These are phyloP conservation scores for Trichogramma pretiosum DNA, from an alignment of 1,140 invertebrate species.

Conservation along the genomic window DNA sequence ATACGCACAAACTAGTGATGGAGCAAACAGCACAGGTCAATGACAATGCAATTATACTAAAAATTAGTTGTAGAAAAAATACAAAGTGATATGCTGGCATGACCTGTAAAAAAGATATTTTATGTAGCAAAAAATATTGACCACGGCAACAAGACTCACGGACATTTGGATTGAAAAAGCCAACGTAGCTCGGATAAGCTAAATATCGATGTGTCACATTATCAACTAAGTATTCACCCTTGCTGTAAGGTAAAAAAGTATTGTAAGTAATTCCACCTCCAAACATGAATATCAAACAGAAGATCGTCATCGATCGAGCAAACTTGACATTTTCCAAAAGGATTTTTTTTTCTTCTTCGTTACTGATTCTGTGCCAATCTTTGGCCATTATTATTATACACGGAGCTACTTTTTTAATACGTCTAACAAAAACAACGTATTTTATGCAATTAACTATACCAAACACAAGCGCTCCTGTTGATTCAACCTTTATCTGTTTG, in stretches of 20 bases:
- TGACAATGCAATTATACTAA: constrained; percentile 22
- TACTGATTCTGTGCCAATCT: constrained; percentile 20
- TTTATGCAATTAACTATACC: neutral
- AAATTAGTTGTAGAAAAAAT: constrained; percentile 22
- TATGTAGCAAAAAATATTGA: neutral
- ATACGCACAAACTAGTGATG: constrained; percentile 25
- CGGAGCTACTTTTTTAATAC: neutral
- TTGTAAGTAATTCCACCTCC: constrained; percentile 20
- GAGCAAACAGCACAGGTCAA: constrained; percentile 24
- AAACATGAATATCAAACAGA: constrained; percentile 17
- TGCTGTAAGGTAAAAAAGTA: constrained; percentile 18
- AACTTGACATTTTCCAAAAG: constrained; percentile 16
- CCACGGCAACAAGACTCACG: too few relatives aligned
- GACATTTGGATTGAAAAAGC: constrained; percentile 21
- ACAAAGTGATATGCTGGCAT: constrained; percentile 27
- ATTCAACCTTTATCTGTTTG: neutral
- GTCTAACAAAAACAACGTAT: neutral
- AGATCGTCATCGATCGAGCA: constrained; percentile 14
- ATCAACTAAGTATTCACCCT: neutral
- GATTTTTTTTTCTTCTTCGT: constrained; percentile 7
- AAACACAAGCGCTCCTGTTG: neutral
- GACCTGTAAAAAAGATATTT: neutral
- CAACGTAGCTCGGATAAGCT: constrained; percentile 24
- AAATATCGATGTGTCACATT: constrained; percentile 12
- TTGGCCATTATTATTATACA: constrained; percentile 20